phyloP scores from a whole-genome alignment of 1,140 invertebrate genomes.

The Cylas formicarius region DNA sequence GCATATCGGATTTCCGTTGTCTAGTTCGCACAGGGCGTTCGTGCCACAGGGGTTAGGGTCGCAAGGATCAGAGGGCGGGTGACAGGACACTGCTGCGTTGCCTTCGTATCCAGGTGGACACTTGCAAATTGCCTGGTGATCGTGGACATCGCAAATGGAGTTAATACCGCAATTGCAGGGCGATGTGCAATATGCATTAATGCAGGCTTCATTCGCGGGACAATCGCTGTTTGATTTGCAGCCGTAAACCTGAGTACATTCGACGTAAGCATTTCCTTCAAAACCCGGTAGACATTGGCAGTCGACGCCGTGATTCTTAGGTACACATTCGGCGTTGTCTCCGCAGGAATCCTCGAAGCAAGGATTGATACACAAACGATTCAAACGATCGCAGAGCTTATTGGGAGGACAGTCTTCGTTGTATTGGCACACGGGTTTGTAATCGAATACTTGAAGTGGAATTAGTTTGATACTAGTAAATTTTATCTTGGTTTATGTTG shows the following conservation, averaged over 20 bases:
- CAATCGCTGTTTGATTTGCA: conserved; percentile 65
- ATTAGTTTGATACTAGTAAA: conserved; percentile 6
- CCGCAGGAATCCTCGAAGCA: conserved; percentile 77
- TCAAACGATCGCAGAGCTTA: conserved; percentile 72
- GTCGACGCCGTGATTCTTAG: conserved; percentile 66
- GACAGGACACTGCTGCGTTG: conserved; percentile 56
- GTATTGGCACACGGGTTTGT: conserved; percentile 73
- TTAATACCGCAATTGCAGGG: conserved; percentile 70
- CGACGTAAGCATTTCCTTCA: conserved; percentile 70
- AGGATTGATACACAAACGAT: conserved; percentile 74
- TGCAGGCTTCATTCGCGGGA: conserved; percentile 59
- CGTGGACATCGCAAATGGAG: conserved; percentile 67
- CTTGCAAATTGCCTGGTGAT: conserved; percentile 67
- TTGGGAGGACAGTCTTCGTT: conserved; percentile 82
- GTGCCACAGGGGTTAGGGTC: conserved; percentile 76
- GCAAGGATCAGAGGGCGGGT: conserved; percentile 62
- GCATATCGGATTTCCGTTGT: conserved; percentile 80
- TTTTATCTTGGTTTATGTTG: neutral
- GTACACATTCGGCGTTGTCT: conserved; percentile 71
- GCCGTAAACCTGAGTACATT: conserved; percentile 59
- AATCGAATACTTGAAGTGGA: conserved; percentile 50
- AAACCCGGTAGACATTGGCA: conserved; percentile 71
- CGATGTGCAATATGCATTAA: conserved; percentile 64
- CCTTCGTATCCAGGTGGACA: conserved; percentile 69
- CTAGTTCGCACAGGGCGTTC: conserved; percentile 75